phyloP scores from a whole-genome alignment of 2,113 vertebrate genomes.

The cat (Felis catus) region DNA sequence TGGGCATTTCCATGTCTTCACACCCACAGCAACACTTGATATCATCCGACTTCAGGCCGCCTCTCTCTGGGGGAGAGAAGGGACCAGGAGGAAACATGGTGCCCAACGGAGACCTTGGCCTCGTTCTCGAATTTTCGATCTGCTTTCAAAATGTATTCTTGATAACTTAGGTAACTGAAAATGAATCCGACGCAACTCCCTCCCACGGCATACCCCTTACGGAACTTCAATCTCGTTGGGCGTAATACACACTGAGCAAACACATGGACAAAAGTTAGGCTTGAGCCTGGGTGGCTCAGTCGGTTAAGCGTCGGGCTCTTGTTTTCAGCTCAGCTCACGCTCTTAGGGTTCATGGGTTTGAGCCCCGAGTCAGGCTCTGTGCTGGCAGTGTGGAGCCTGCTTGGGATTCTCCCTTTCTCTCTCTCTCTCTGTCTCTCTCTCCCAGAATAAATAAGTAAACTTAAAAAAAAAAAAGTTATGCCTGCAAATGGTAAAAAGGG shows the following conservation, averaged over 20 bases:
- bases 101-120: neutral
- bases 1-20: constrained; percentile 5
- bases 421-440: no score
- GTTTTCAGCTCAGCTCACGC: no score
- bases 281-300: no score
- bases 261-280: neutral
- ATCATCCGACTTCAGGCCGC: neutral
- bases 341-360: no score
- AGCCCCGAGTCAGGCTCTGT: no score
- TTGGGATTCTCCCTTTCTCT: no score
- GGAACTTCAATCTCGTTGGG: neutral
- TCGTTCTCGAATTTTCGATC: neutral
- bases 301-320: no score
- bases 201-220: neutral
- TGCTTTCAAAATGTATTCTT: neutral
- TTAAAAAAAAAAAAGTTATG: neutral
- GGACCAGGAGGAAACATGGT: neutral
- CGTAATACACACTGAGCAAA: neutral
- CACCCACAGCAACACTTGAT: neutral
- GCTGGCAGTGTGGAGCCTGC: no score
- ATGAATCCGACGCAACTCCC: neutral
- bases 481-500: neutral
- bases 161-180: neutral
- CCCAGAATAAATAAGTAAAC: no score
- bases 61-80: neutral